These are phyloP conservation scores for Sphenopsis melanotis DNA, from an alignment of 2,797 vertebrate species.

Conservation along the genomic window DNA sequence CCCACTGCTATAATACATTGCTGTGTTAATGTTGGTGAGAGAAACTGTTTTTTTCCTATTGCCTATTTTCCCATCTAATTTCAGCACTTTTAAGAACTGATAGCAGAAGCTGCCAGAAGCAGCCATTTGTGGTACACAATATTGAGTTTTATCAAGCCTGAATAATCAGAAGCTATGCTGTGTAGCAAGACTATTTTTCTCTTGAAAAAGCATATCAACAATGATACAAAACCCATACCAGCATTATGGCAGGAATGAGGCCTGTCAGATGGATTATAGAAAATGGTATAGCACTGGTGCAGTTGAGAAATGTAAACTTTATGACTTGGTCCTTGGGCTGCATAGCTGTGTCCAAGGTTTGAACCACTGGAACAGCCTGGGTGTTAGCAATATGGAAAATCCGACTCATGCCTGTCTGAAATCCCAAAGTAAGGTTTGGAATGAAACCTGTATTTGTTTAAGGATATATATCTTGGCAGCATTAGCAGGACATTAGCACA, in stretches of 20 bases:
- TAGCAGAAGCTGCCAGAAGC: neutral
- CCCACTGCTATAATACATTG: neutral
- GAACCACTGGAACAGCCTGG: neutral
- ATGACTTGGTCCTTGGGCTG: neutral
- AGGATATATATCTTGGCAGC: neutral
- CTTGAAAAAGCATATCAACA: neutral
- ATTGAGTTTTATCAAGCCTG: neutral
- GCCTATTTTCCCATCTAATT: neutral
- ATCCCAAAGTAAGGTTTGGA: neutral
- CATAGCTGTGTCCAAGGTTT: neutral
- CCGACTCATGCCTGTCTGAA: neutral
- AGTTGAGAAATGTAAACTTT: neutral
- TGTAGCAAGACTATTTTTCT: neutral
- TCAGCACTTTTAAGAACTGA: neutral
- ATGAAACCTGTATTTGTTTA: constrained; percentile 26
- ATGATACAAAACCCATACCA: neutral
- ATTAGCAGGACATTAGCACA: neutral
- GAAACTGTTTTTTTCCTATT: neutral
- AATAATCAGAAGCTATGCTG: neutral
- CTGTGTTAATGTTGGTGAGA: neutral
- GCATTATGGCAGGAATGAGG: neutral
- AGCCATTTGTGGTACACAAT: neutral
- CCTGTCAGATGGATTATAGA: neutral
- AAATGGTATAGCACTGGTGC: neutral
- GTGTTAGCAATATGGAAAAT: neutral